Conservation (phyloP, 2,113 vertebrate species). For the Brachypodius melanocephalos region DNA sequence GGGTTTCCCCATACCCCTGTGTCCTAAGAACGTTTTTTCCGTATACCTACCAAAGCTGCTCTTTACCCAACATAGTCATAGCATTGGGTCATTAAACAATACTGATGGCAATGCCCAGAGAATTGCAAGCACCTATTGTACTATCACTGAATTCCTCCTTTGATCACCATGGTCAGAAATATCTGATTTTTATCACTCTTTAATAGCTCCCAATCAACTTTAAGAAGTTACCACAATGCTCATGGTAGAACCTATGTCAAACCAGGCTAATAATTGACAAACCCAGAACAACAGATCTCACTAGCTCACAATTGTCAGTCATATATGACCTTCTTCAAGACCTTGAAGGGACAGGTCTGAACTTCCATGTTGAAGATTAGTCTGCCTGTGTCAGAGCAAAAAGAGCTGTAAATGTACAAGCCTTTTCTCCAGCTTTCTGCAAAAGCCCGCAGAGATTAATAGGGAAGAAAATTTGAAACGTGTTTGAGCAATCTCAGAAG, state of each 20-base stretch:
- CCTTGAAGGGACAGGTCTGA: background rate
- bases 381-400: background rate
- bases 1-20: too few relatives aligned
- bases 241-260: slow-evolving; percentile 55
- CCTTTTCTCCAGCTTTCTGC: background rate
- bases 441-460: background rate
- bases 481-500: background rate
- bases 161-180: slow-evolving; percentile 64
- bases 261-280: slow-evolving; percentile 68
- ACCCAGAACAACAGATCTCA: slow-evolving; percentile 27
- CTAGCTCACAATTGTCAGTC: background rate
- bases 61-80: slow-evolving; percentile 29
- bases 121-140: slow-evolving; percentile 59
- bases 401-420: background rate
- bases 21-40: background rate
- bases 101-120: slow-evolving; percentile 42
- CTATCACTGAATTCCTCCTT: slow-evolving; percentile 65
- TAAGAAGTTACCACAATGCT: slow-evolving; percentile 64
- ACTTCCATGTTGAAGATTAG: background rate
- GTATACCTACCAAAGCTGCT: slow-evolving; percentile 4
- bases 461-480: background rate
- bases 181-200: slow-evolving; percentile 71
- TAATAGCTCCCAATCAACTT: slow-evolving; percentile 63
- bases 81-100: slow-evolving; percentile 71
- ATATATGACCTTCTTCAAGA: background rate